Evolutionary conservation across 2,888 invertebrate genomes (phyloP).

Genomic region (Kryphioiulus occultus): DNA sequence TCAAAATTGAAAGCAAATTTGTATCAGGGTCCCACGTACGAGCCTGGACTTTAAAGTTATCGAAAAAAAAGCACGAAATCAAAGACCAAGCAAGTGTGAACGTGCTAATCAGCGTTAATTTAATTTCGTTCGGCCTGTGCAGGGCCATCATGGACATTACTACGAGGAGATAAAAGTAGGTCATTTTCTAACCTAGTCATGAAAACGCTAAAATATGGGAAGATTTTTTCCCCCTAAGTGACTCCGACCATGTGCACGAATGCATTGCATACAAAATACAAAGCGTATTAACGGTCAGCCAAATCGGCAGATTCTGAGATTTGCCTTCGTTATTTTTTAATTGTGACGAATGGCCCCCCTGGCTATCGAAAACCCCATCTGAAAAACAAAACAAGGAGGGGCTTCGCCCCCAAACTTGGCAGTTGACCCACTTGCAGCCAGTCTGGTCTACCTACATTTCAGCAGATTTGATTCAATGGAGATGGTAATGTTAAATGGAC

Average conservation of each 20-base stretch:
- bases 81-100: too few species aligned
- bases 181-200: conserved; percentile 2
- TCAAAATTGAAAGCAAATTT: not conserved
- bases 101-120: too few species aligned
- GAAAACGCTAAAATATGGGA: not conserved
- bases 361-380: too few species aligned
- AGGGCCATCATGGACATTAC: not conserved
- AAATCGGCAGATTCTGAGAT: not conserved
- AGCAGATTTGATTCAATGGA: not conserved
- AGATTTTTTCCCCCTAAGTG: not conserved
- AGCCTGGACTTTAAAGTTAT: not conserved
- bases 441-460: not conserved
- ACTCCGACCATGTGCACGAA: not conserved
- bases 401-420: not conserved
- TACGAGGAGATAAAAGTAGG: not conserved
- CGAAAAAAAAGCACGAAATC: too few species aligned
- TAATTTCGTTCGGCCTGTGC: too few species aligned
- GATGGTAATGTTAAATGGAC: not conserved
- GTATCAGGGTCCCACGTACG: not conserved
- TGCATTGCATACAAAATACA: not conserved
- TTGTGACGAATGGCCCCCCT: not conserved
- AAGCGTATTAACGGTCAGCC: too few species aligned
- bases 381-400: conserved; percentile 11
- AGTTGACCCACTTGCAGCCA: not conserved
- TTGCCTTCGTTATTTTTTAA: not conserved